Base-by-base conservation (phyloP, 1,140 invertebrate genomes). In the Bombus polaris region DNA sequence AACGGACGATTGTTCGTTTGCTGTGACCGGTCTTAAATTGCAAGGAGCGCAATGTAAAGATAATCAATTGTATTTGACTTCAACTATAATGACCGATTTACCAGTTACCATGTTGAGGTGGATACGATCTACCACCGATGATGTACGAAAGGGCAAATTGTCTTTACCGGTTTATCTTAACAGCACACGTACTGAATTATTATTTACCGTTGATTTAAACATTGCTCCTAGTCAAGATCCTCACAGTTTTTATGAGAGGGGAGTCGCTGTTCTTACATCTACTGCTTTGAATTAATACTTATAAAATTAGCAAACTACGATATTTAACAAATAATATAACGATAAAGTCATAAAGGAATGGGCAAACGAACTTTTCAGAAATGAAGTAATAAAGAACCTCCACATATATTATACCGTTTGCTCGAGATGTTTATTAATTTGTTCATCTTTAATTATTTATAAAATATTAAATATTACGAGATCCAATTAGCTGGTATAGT, bases 81-180 rank as follows among this genome's bases (percentile, higher is more conserved):
- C 98, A 25, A 98, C 98, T 25, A 99, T 99, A 84, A 98, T 99
- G 96, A 98, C 98, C 77, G 98, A 99, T 93, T 95, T 99, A 73
- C 98, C 98, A 8, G 95, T 98, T 15, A 98, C 98, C 12, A 96
- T 98, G 85, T 96, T 99, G 32, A 97, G 97, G 87, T 99, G 98
- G 99, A 96, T 98, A 72, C 97, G 97, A 95, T 97, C 95, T 25
- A 94, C 96, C 59, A 96, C 95, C 25, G 95, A 95, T 53, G 96
- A 97, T 86, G 91, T 95, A 25, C 94, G 95, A 47, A 95, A 96
- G 59, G 96, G 96, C 87, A 97, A 97, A 94, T 96, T 99, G 32
- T 98, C 98, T 3, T 96, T 99, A 77, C 99, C 99, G 0, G 98
- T 99, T 87, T 99, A 99, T 95, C 96, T 99, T 88, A 99, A 99